Conservation (phyloP, 2,113 vertebrate species). For the Bungarus multicinctus region DNA sequence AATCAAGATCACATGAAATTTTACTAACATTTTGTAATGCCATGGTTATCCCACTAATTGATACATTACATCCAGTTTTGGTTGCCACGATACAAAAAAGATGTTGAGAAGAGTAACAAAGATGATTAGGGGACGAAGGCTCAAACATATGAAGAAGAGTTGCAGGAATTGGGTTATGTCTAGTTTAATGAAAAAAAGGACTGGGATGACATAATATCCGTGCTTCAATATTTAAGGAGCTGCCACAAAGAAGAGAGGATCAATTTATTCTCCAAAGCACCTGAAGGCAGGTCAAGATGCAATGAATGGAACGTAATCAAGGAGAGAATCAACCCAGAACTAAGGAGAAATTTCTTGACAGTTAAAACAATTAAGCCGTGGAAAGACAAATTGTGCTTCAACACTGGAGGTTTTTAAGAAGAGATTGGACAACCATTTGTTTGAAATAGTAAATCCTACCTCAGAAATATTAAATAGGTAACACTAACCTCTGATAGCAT, state of each 20-base stretch:
- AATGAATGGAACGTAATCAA: not conserved
- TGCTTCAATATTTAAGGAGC: not conserved
- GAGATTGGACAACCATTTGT: not conserved
- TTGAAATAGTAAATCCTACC: not conserved
- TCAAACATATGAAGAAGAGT: no score
- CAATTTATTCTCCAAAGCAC: not conserved
- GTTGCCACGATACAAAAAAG: no score
- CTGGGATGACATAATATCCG: not conserved
- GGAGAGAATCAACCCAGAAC: not conserved
- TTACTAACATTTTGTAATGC: no score
- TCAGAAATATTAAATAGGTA: not conserved
- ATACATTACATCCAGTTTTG: no score
- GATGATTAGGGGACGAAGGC: no score
- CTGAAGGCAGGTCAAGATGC: not conserved
- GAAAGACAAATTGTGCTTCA: not conserved
- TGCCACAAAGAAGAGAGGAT: not conserved
- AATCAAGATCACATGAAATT: no score
- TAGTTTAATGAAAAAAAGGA: not conserved
- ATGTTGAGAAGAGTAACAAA: no score
- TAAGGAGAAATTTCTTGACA: not conserved
- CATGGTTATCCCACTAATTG: no score
- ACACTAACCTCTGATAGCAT: not conserved
- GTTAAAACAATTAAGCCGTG: not conserved
- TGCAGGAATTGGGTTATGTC: no score
- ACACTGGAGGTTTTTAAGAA: not conserved